A percentile compares a stretch with the other conserved stretches of the same genome.
Conservation (phyloP, 2,888 invertebrate genomes). For the Laothoe populi region DNA sequence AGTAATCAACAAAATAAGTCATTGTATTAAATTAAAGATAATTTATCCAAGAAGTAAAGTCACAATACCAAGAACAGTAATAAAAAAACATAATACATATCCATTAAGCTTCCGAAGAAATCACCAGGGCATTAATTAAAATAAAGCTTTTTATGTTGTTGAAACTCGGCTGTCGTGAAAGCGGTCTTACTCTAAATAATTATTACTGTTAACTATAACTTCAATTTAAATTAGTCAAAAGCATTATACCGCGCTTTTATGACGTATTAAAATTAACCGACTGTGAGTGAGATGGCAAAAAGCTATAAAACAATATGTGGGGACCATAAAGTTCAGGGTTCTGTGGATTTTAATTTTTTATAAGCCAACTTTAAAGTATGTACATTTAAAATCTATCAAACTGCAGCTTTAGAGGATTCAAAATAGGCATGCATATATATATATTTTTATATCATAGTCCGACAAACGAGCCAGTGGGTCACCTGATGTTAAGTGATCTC, state of each 20-base stretch:
- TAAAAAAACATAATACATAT: slow-evolving; percentile 1
- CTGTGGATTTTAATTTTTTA: neutral
- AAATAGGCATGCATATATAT: too few relatives aligned
- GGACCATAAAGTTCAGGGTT: neutral
- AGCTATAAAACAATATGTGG: neutral
- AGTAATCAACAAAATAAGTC: too few relatives aligned
- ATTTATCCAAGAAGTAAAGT: neutral
- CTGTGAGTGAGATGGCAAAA: slow-evolving; percentile 9
- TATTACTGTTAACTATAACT: slow-evolving; percentile 20
- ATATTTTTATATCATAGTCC: too few relatives aligned
- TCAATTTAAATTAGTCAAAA: slow-evolving; percentile 23
- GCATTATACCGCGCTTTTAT: slow-evolving; percentile 14
- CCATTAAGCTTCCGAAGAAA: slow-evolving; percentile 14
- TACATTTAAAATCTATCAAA: too few relatives aligned
- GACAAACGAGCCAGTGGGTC: too few relatives aligned
- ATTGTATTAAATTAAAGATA: too few relatives aligned
- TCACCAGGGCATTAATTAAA: slow-evolving; percentile 15
- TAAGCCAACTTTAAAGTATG: too few relatives aligned
- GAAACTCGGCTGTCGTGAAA: slow-evolving; percentile 12
- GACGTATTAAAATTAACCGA: slow-evolving; percentile 26
- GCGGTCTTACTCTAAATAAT: slow-evolving; percentile 24
- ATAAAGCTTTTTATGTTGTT: slow-evolving; percentile 20
- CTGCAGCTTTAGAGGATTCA: too few relatives aligned
- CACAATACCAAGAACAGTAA: neutral
- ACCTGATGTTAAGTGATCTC: too few relatives aligned